Base-by-base conservation (phyloP, 2,797 vertebrate species). In the Mormyrops attenuatus region DNA sequence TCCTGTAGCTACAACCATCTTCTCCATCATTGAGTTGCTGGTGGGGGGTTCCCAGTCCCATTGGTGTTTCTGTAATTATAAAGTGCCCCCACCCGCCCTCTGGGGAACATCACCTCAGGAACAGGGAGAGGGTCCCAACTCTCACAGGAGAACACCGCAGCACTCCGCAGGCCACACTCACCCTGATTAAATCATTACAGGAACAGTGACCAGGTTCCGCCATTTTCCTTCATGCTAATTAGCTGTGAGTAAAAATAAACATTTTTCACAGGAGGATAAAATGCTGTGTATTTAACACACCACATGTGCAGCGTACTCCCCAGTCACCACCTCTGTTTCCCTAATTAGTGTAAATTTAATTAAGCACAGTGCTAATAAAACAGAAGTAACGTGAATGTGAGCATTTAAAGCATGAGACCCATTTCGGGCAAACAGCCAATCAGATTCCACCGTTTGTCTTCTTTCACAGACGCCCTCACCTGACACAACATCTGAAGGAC, bases 291-390 rank as follows among this genome's bases (percentile, higher is more conserved):
- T 73, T 95, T 95, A 95, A 95, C 95, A 95, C 93, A 52, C 47
- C 47, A 85, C 22, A 85, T 85, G 84, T 30, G 88, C 82, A 95
- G 95, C 95, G 92, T 91, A 93, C 91, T 95, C 94, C 95, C 94
- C 90, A 88, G 93, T 93, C 92, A 63, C 92, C 93, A 94, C 93
- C 94, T 94, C 95, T 95, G 95, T 95, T 95, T 94, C 89, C 91
- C 93, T 96, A 95, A 96, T 96, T 96, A 95, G 96, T 96, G 94
- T 92, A 91, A 94, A 95, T 95, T 95, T 95, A 96, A 96, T 96
- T 96, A 96, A 94, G 92, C 93, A 0, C 89, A 22, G 91, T 86
- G 91, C 94, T 96, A 96, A 96, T 96, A 95, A 95, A 94, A 94
- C 92, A 93, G 95, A 96, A 96, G 95, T 96, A 96, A 96, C 95